These are phyloP conservation scores for Molossus alvarezi DNA, from an alignment of 2,797 vertebrate genomes.

Conservation along the genomic window DNA sequence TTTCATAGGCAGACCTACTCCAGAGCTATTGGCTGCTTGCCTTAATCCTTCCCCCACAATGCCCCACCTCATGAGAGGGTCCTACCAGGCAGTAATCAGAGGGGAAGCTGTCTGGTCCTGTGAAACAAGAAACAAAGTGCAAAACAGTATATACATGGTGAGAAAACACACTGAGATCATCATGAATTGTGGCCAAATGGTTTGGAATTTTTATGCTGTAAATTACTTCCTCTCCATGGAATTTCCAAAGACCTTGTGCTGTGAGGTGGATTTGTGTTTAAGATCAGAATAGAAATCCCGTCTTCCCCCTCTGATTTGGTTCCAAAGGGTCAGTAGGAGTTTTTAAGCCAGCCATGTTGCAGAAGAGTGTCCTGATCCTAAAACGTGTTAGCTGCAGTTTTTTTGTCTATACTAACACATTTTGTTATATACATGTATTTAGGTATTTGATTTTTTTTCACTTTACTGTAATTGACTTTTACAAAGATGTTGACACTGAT, in stretches of 20 bases:
- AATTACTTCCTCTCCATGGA: neutral
- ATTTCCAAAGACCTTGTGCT: slow-evolving; percentile 19
- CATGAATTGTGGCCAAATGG: neutral
- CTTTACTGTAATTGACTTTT: neutral
- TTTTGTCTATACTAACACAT: neutral
- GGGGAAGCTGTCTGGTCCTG: neutral
- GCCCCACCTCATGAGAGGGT: neutral
- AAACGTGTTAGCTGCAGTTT: neutral
- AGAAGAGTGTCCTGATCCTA: neutral
- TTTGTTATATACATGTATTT: neutral
- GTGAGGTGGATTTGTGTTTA: neutral
- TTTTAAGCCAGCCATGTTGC: neutral
- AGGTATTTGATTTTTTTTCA: neutral
- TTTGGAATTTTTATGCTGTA: neutral
- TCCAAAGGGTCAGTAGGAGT: neutral
- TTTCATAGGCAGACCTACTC: neutral
- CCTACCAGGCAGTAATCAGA: neutral
- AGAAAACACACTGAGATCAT: neutral
- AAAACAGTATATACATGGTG: neutral
- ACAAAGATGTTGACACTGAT: neutral
- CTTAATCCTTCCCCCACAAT: neutral
- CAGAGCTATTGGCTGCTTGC: no score
- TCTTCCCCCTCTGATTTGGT: neutral
- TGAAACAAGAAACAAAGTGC: neutral
- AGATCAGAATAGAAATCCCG: neutral